Percentiles rank a stretch among this genome's conserved stretches.
These are phyloP conservation scores for Timema podura DNA, from an alignment of 2,888 invertebrate species.

Conservation along the genomic window DNA sequence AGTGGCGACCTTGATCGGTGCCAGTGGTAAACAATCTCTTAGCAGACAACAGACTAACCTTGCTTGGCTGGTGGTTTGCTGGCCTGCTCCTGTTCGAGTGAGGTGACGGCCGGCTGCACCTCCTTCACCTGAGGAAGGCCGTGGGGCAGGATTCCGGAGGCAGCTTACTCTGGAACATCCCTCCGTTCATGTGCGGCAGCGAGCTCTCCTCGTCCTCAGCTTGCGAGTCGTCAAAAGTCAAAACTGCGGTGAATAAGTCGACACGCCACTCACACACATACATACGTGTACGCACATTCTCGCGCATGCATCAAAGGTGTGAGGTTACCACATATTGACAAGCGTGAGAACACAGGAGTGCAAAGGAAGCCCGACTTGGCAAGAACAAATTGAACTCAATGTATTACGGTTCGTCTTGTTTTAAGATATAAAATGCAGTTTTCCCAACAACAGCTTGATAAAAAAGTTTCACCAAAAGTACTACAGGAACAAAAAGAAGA, in stretches of 20 bases:
- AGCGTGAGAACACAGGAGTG: too few relatives aligned
- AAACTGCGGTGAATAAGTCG: conserved; percentile 63
- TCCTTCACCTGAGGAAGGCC: conserved; percentile 95
- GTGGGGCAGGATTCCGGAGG: conserved; percentile 89
- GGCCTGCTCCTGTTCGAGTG: conserved; percentile 56
- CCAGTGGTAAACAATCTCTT: too few relatives aligned
- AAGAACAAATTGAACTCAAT: too few relatives aligned
- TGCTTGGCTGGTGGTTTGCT: conserved; percentile 57
- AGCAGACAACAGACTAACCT: too few relatives aligned
- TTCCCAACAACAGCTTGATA: too few relatives aligned
- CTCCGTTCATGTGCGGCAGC: conserved; percentile 62
- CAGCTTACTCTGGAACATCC: conserved; percentile 73
- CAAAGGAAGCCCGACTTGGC: too few relatives aligned
- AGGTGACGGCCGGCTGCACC: conserved; percentile 87
- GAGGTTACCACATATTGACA: too few relatives aligned
- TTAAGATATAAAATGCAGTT: too few relatives aligned
- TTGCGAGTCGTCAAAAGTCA: conserved; percentile 94
- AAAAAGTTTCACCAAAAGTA: too few relatives aligned
- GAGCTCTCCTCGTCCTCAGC: conserved; percentile 91
- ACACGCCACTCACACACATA: neutral
- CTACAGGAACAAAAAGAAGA: too few relatives aligned
- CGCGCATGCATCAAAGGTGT: neutral
- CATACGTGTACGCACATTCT: neutral
- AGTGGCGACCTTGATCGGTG: too few relatives aligned
- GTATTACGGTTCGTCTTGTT: too few relatives aligned